phyloP scores from a whole-genome alignment of 2,888 invertebrate genomes.

The Cosmorhoe ocellata region DNA sequence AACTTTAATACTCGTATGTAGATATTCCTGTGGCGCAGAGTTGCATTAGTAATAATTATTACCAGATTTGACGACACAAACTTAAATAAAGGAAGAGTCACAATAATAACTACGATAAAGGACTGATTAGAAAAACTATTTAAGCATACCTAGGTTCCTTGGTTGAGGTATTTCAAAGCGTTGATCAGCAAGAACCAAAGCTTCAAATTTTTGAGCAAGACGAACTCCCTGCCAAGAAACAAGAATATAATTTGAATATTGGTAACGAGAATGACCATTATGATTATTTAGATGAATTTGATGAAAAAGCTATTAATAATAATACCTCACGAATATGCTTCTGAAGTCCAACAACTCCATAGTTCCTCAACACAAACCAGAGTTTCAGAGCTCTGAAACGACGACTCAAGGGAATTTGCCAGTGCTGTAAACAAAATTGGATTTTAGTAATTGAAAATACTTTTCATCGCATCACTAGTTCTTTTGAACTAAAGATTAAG shows the following conservation, averaged over 20 bases:
- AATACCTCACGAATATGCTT: slow-evolving; percentile 94
- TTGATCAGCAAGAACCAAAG: slow-evolving; percentile 89
- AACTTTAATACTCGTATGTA: too few relatives aligned
- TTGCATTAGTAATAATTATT: too few relatives aligned
- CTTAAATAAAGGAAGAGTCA: too few relatives aligned
- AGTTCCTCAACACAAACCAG: slow-evolving; percentile 98
- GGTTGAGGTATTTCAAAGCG: slow-evolving; percentile 95
- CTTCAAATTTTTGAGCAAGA: slow-evolving; percentile 95
- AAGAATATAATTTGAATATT: neutral
- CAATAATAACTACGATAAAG: too few relatives aligned
- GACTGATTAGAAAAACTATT: too few relatives aligned
- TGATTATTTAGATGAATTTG: too few relatives aligned
- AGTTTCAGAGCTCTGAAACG: slow-evolving; percentile 96
- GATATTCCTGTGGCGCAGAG: too few relatives aligned
- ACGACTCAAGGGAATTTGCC: slow-evolving; percentile 98
- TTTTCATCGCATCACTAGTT: neutral
- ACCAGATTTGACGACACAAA: too few relatives aligned
- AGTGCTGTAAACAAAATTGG: slow-evolving; percentile 87
- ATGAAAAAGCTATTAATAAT: too few relatives aligned
- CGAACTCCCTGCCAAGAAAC: slow-evolving; percentile 87
- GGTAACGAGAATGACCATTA: too few relatives aligned
- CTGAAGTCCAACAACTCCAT: slow-evolving; percentile 94
- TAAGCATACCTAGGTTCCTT: slow-evolving; percentile 86
- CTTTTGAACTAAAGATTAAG: neutral
- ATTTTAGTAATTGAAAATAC: neutral